Conservation (phyloP, 2,113 vertebrate species). For the Pachycephala philippinensis region DNA sequence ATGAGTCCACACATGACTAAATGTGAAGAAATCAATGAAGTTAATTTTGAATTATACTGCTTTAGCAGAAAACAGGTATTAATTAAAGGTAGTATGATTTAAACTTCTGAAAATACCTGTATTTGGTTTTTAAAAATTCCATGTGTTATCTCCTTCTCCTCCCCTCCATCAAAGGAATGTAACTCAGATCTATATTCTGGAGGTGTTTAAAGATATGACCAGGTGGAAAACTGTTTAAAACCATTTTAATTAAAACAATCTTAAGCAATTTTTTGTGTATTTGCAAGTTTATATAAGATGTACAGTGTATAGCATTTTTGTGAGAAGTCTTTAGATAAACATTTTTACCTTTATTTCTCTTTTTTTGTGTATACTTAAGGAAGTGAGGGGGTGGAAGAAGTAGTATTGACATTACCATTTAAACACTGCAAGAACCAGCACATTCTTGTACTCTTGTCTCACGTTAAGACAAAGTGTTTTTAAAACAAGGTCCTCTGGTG, state of each 20-base stretch:
- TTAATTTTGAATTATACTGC: not conserved
- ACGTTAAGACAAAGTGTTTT: not conserved
- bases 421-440: not conserved
- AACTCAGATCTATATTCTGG: not conserved
- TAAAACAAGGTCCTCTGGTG: not conserved
- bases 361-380: not conserved
- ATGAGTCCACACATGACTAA: not conserved
- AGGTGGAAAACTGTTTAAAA: not conserved
- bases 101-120: not conserved
- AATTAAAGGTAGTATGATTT: not conserved
- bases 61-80: not conserved
- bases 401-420: not conserved
- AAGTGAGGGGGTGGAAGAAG: not conserved
- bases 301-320: not conserved
- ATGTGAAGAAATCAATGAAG: not conserved
- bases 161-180: not conserved
- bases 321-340: not conserved
- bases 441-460: not conserved
- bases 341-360: not conserved
- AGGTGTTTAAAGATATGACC: not conserved
- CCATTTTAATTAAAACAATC: not conserved
- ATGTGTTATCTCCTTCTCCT: fast-evolving
- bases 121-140: not conserved
- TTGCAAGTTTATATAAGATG: not conserved
- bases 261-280: not conserved